Percentiles rank a stretch among this genome's conserved stretches.
These are phyloP conservation scores for Numenius arquata DNA, from an alignment of 2,113 vertebrate genomes.

Conservation along the genomic window DNA sequence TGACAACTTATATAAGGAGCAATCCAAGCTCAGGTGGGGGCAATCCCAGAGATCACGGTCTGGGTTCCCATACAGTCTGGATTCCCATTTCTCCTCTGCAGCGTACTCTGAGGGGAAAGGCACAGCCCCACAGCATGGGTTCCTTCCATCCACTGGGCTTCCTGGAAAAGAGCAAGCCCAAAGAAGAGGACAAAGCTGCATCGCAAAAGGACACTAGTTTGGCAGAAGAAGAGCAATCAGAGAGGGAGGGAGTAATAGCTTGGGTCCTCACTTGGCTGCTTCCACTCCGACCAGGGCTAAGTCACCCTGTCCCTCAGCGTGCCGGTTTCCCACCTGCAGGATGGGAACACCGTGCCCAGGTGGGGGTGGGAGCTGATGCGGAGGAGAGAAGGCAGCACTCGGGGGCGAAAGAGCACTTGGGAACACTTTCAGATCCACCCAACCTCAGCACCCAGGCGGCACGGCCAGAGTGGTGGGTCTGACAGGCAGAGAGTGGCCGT, in stretches of 20 bases:
- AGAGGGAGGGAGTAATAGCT: background rate
- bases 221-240: background rate
- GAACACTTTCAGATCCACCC: background rate
- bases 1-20: background rate
- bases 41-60: background rate
- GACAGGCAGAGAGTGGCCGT: background rate
- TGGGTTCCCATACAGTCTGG: accelerated
- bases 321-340: background rate
- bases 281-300: background rate
- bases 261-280: background rate
- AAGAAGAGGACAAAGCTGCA: conserved; percentile 3
- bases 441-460: accelerated
- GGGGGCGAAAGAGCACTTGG: background rate
- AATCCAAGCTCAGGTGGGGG: background rate
- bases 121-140: background rate
- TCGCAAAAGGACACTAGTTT: background rate
- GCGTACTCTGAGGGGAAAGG: background rate
- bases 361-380: background rate
- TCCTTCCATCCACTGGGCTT: background rate
- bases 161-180: background rate
- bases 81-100: background rate
- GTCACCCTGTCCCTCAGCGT: background rate
- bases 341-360: accelerated
- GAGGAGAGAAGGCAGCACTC: background rate
- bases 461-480: background rate